Evolutionary conservation across 2,888 invertebrate species (phyloP), one percentile per base, ranked within the genome.

Genomic region (Octonoba sinensis): DNA sequence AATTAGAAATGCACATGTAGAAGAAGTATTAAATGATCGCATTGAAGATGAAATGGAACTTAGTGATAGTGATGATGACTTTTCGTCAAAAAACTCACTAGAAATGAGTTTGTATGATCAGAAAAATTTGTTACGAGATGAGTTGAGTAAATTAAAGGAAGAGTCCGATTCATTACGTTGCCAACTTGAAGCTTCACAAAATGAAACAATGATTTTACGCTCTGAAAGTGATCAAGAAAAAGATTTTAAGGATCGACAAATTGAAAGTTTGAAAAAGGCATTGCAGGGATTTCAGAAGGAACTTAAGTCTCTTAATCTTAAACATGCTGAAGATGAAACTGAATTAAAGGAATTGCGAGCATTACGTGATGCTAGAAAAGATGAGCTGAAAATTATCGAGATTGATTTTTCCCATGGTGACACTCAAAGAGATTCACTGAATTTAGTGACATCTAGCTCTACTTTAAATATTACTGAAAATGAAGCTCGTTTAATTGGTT

Each of bases 111-210:
- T 27, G n/a, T 44, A 62, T 4, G 3, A 62, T 13, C 12, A 11
- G 18, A 62, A 62, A 44, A 27, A 15, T 24, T 20, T 18, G 4
- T 44, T 44, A 4, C 16, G 20, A 44, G 59, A 60, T 8, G 62
- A 62, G 22, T 18, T 62, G 36, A 11, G 15, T 18, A 62, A 44
- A 24, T 12, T 62, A 18, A 36, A 22, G 92, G 94, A 94, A 83
- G 97, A 97, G 88, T 97, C 96, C 87, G 96, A 96, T 86, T 94
- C 94, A 85, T 90, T 97, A 46, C 92, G 94, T 83, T 96, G 96
- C 89, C 95, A 96, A 90, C 89, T 97, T 86, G 96, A 96, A 89
- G 97, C 96, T 0, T 96, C 95, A 87, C 96, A 96, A 88, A 96
- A 96, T 89, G 97, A 97, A 90, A 94, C 96, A 67, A 95, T 95